Evolutionary conservation across 2,797 vertebrate genomes (phyloP).

Genomic region (Clarias fuscus): DNA sequence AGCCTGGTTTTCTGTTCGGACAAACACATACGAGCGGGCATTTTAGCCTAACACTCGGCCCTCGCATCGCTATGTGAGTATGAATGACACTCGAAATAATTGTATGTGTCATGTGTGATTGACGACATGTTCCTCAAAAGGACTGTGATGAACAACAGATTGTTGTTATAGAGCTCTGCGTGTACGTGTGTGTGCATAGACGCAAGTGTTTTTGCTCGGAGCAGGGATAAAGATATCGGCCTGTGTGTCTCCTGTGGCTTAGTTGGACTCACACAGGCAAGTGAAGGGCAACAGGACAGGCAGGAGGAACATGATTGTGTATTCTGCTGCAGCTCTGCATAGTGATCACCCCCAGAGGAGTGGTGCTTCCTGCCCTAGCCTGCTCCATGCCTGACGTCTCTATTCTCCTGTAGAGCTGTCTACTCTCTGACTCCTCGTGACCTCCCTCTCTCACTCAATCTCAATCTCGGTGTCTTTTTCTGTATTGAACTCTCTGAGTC

Average conservation of each 20-base stretch:
- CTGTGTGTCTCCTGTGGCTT: conserved; percentile 41
- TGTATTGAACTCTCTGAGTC: not conserved
- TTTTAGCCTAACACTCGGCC: conserved; percentile 56
- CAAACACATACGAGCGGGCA: conserved; percentile 68
- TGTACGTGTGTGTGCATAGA: not conserved
- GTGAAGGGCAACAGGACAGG: conserved; percentile 55
- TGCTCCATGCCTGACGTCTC: conserved; percentile 12
- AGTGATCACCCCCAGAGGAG: conserved; percentile 49
- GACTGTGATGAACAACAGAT: conserved; percentile 42
- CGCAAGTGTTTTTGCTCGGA: conserved; percentile 13
- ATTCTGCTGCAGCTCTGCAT: conserved; percentile 47
- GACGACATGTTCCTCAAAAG: not conserved
- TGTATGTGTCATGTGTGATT: not conserved
- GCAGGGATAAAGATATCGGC: conserved; percentile 35
- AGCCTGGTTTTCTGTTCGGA: conserved; percentile 93
- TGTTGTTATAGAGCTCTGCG: conserved; percentile 54
- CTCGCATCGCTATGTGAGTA: not conserved
- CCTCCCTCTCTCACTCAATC: not conserved
- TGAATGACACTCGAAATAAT: not conserved
- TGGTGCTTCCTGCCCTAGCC: conserved; percentile 32
- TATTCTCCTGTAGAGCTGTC: conserved; percentile 7
- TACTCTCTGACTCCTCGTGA: not conserved
- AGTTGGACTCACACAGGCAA: conserved; percentile 50
- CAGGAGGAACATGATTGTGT: conserved; percentile 44
- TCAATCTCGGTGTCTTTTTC: not conserved